Conservation (phyloP, 2,797 vertebrate species). For the Chaenodraco wilsoni region DNA sequence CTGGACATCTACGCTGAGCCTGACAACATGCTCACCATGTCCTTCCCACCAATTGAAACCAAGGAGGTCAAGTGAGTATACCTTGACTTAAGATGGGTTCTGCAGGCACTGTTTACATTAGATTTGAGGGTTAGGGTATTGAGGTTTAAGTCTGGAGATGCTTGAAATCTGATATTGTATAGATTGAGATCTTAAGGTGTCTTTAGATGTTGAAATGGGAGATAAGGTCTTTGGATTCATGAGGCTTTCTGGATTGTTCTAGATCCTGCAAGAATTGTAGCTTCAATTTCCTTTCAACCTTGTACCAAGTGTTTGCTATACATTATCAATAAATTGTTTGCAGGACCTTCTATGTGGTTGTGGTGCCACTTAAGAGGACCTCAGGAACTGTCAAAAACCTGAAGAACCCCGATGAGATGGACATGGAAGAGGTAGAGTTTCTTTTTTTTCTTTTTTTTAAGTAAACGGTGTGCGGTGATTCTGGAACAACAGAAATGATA, state of each 20-base stretch:
- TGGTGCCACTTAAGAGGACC: slow-evolving; percentile 90
- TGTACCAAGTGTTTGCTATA: background rate
- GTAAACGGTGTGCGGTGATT: background rate
- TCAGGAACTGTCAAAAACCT: slow-evolving; percentile 86
- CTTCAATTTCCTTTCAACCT: background rate
- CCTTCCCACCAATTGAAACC: slow-evolving; percentile 87
- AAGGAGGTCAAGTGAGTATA: slow-evolving; percentile 89
- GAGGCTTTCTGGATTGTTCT: background rate
- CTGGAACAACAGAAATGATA: background rate
- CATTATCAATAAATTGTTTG: slow-evolving; percentile 5
- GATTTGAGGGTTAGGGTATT: slow-evolving; percentile 1
- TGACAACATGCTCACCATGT: slow-evolving; percentile 88
- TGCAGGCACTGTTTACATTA: slow-evolving; percentile 2
- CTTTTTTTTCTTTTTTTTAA: background rate
- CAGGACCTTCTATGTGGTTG: slow-evolving; percentile 93
- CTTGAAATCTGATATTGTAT: slow-evolving; percentile 8
- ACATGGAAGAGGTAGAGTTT: slow-evolving; percentile 93
- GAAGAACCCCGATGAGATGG: slow-evolving; percentile 95
- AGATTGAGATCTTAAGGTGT: slow-evolving; percentile 15
- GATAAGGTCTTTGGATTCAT: slow-evolving; percentile 1
- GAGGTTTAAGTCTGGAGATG: background rate
- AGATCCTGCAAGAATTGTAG: background rate
- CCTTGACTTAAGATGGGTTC: background rate
- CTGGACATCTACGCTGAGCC: slow-evolving; percentile 88
- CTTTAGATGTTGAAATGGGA: slow-evolving; percentile 16